Conservation (phyloP, 2,113 vertebrate genomes). For the Brachirus orientalis region DNA sequence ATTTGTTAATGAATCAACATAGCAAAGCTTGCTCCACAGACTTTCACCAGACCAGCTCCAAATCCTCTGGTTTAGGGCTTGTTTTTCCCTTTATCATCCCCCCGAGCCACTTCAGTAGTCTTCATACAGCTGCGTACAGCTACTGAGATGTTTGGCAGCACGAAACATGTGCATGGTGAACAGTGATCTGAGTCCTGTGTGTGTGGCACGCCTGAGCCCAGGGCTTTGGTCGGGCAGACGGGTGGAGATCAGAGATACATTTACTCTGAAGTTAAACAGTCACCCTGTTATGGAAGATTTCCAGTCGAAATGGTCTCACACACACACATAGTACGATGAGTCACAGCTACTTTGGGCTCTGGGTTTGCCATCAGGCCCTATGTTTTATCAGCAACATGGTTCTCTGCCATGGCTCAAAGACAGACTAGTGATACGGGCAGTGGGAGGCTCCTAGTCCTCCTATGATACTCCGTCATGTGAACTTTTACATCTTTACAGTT, state of each 20-base stretch:
- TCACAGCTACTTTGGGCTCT: slow-evolving; percentile 56
- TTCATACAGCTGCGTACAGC: slow-evolving; percentile 61
- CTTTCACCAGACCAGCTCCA: slow-evolving; percentile 18
- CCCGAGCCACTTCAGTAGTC: slow-evolving; percentile 52
- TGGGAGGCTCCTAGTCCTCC: slow-evolving; percentile 29
- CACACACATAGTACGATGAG: slow-evolving; percentile 54
- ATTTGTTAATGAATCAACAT: slow-evolving; percentile 6
- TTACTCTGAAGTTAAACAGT: slow-evolving; percentile 69
- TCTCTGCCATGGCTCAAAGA: slow-evolving; percentile 35
- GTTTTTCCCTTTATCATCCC: slow-evolving; percentile 33
- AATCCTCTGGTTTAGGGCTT: background rate
- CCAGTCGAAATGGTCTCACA: slow-evolving; percentile 44
- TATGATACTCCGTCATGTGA: slow-evolving; percentile 1
- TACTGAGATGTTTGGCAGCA: slow-evolving; percentile 45
- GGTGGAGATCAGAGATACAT: slow-evolving; percentile 35
- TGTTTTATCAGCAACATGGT: slow-evolving; percentile 64
- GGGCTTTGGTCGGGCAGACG: slow-evolving; percentile 53
- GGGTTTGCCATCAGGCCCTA: slow-evolving; percentile 53
- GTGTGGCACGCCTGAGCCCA: slow-evolving; percentile 64
- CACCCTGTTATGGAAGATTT: slow-evolving; percentile 54
- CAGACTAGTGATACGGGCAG: slow-evolving; percentile 33
- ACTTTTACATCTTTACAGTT: slow-evolving; percentile 5
- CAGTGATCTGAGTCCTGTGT: slow-evolving; percentile 54
- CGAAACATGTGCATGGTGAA: slow-evolving; percentile 50
- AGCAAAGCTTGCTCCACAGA: background rate